Evolutionary conservation across 2,113 vertebrate species (phyloP), one percentile per base, ranked within the genome.

Genomic region (Catharus bicknelli): DNA sequence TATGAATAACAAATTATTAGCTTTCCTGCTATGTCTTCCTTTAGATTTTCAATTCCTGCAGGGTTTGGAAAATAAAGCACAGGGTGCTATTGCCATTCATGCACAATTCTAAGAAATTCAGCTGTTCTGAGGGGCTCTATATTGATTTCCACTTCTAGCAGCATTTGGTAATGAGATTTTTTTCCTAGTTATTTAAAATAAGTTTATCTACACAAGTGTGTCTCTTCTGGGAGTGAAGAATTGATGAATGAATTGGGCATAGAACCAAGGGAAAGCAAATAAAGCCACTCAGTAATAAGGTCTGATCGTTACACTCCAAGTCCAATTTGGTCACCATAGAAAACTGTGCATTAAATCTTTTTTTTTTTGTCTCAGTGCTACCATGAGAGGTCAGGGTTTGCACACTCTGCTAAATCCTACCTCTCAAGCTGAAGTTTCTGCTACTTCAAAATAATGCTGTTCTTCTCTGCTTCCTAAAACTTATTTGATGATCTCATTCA

Each of bases 391-490:
- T 84, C 79, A 36, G 62, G 54, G 9, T 86, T 80, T 82, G 77
- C 32, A 15, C 38, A 14, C 30, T 42, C 32, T 45, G n/a, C 62
- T 62, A 90, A 70, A 78, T 63, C 90, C 85, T 86, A 69, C 87
- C 80, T 91, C 89, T 91, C 89, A 95, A 88, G 64, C 62, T 85
- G 83, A 86, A 93, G 83, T 95, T 83, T 91, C 90, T 88, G n/a
- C 45, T 93, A 88, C 88, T 95, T 83, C 55, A 83, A 61, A 84
- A 83, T 79, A 79, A 58, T 67, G 61, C 76, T 95, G 69, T 80
- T 97, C 70, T 80, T 97, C 70, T 73, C 50, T 83, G 34, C 80
- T 94, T 95, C 93, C 89, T 93, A 82, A 94, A 97, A 67, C 61
- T 86, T 51, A 79, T 85, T 92, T 95, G 89, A 91, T 90, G 57